Evolutionary conservation across 2,113 vertebrate species (phyloP).

Genomic region (Syngnathus floridae): DNA sequence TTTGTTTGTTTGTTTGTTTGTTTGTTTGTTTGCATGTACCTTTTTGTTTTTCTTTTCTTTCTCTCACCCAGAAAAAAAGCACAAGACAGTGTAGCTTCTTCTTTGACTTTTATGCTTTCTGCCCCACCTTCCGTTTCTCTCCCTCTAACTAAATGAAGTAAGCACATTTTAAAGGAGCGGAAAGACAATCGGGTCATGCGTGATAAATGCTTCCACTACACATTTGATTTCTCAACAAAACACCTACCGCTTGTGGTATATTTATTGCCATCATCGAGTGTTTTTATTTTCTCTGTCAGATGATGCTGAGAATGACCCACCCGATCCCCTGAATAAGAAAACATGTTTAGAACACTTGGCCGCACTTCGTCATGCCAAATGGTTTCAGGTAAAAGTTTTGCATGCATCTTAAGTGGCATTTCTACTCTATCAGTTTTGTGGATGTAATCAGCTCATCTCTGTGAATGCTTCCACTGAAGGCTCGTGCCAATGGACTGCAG

Average conservation of each 20-base stretch:
- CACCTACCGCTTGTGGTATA: background rate
- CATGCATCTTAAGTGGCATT: background rate
- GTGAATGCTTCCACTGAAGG: slow-evolving; percentile 50
- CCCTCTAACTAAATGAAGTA: slow-evolving; percentile 11
- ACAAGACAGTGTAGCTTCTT: background rate
- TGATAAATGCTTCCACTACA: background rate
- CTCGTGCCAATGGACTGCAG: slow-evolving; percentile 77
- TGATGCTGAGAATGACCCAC: slow-evolving; percentile 54
- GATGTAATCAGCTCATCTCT: background rate
- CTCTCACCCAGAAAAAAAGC: background rate
- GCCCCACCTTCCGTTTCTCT: slow-evolving; percentile 7
- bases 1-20: too few species aligned
- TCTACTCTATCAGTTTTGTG: background rate
- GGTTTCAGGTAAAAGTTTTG: slow-evolving; percentile 76
- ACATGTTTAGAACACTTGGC: slow-evolving; percentile 77
- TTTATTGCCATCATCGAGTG: slow-evolving; percentile 20
- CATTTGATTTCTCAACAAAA: background rate
- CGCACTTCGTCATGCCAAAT: slow-evolving; percentile 78
- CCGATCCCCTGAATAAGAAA: slow-evolving; percentile 66
- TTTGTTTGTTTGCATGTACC: background rate
- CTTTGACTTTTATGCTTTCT: background rate
- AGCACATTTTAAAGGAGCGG: slow-evolving; percentile 7
- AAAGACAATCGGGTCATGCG: background rate
- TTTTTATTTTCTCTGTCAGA: slow-evolving; percentile 18
- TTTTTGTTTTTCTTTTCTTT: background rate